Base-by-base conservation (phyloP, 92 coral and sea anemone genomes). In the Chrysogorgia sp. region DNA sequence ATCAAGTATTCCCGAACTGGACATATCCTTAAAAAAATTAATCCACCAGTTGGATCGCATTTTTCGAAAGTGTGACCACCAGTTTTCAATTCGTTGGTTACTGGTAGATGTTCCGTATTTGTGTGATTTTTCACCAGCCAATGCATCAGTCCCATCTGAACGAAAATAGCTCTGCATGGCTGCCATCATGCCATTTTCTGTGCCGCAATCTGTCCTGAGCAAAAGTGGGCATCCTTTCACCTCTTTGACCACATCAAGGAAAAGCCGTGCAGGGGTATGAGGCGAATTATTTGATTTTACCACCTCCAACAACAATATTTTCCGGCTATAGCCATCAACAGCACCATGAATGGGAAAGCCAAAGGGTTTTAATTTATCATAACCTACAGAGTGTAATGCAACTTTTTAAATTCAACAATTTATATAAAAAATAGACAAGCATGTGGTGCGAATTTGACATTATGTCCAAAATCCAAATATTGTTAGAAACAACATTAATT, bases 31-130 rank as follows among this genome's bases (percentile, higher is more conserved):
- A 20, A 56, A 56, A 5, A 56, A 56, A n/a, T n/a, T n/a, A n/a
- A n/a, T n/a, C n/a, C n/a, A n/a, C n/a, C n/a, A n/a, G n/a, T n/a
- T n/a, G n/a, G n/a, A n/a, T n/a, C n/a, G n/a, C n/a, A n/a, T n/a
- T n/a, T n/a, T n/a, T n/a, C n/a, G n/a, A n/a, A n/a, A n/a, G n/a
- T n/a, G n/a, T n/a, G n/a, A 10, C 1, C 3, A 40, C 25, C n/a
- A n/a, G n/a, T n/a, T n/a, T 29, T 45, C 82, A 3, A 83, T 48
- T 49, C 82, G 62, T 52, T 83, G 82, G 32, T 83, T 75, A 60
- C 60, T 49, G 0, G 86, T 63, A 32, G 86, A 75, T n/a, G 67
- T 49, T 22, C 82, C 86, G 45, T 35, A 77, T 28, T 28, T 28
- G 40, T 84, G 80, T 1, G 88, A 77, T 64, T 10, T 40, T 23